These are phyloP conservation scores for Rhabdophis nuchalis DNA, from an alignment of 2,797 vertebrate species.

Conservation along the genomic window DNA sequence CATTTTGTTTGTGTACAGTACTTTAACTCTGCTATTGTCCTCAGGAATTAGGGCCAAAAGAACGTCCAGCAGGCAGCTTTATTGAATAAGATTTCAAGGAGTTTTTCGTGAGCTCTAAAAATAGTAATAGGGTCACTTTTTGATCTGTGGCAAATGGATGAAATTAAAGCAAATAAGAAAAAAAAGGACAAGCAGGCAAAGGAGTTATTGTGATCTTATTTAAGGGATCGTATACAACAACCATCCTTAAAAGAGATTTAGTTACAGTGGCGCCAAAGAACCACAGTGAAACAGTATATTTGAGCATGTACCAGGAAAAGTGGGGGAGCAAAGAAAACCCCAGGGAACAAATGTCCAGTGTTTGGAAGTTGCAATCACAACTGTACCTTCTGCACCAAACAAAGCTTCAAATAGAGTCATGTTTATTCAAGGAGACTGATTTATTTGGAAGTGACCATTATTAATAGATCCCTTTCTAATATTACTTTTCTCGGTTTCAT, in stretches of 20 bases:
- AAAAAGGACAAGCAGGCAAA: neutral
- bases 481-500: neutral
- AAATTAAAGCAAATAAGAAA: neutral
- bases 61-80: neutral
- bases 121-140: neutral
- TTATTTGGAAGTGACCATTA: neutral
- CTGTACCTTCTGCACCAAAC: neutral
- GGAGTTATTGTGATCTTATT: neutral
- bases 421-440: neutral
- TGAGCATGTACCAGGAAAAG: neutral
- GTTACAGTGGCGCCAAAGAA: neutral
- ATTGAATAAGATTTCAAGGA: neutral
- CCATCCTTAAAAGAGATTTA: neutral
- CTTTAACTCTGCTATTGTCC: neutral
- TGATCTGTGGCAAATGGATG: neutral
- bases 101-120: neutral
- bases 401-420: neutral
- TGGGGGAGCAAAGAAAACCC: neutral
- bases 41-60: neutral
- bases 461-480: neutral
- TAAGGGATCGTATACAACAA: neutral
- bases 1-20: neutral
- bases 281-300: neutral
- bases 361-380: neutral
- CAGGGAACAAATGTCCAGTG: neutral